A percentile compares a stretch with the other conserved stretches of the same genome.
Evolutionary conservation across 2,797 vertebrate genomes (phyloP).

Genomic region (Phylloscopus collybita): DNA sequence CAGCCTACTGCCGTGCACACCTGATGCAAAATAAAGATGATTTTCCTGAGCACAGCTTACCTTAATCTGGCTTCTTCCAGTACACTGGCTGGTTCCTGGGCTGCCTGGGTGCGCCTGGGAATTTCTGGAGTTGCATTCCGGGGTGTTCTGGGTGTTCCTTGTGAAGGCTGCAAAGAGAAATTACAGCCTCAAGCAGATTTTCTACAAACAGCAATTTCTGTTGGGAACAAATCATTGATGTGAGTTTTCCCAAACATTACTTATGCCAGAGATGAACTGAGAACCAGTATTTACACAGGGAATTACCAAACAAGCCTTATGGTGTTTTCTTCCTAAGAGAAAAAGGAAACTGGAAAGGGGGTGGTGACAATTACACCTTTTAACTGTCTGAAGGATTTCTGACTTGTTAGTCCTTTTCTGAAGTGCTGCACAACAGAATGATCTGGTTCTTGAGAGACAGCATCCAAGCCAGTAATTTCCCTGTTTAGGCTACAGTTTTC

Average conservation of each 20-base stretch:
- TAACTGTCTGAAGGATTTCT: background rate
- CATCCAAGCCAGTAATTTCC: background rate
- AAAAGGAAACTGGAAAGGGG: background rate
- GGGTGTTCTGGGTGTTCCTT: constrained; percentile 74
- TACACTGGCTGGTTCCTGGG: constrained; percentile 80
- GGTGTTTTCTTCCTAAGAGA: background rate
- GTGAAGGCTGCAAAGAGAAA: constrained; percentile 69
- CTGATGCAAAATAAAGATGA: background rate
- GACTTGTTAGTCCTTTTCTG: background rate
- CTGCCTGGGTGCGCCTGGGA: constrained; percentile 80
- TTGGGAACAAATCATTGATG: background rate
- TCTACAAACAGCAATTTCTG: background rate
- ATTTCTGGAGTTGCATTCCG: constrained; percentile 85
- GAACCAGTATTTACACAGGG: background rate
- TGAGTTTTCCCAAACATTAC: background rate
- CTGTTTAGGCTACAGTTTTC: background rate
- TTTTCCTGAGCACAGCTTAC: constrained; percentile 65
- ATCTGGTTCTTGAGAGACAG: background rate
- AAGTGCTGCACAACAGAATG: background rate
- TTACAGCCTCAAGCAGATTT: background rate
- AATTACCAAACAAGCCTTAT: background rate
- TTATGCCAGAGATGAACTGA: background rate
- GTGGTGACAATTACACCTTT: background rate
- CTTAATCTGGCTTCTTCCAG: constrained; percentile 90
- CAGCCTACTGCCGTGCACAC: background rate